phyloP scores from a whole-genome alignment of 2,888 invertebrate genomes.

The Tenthredo distinguenda region DNA sequence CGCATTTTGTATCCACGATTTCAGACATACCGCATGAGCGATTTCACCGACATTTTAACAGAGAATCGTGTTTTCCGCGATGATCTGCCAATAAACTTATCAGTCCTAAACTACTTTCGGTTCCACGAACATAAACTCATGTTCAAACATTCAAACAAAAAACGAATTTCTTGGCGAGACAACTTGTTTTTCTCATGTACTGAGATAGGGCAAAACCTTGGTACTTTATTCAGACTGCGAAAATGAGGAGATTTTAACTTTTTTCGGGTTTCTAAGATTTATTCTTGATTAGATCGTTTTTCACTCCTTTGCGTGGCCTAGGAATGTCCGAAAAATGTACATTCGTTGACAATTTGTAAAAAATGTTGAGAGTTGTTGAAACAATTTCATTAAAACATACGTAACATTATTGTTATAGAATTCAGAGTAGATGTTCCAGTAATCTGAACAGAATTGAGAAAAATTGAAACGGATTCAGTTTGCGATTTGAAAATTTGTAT shows the following conservation, averaged over 20 bases:
- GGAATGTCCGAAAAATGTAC: not conserved
- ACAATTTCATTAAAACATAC: not conserved
- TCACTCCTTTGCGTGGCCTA: not conserved
- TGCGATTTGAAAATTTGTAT: not conserved
- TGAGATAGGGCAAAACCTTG: too few species aligned
- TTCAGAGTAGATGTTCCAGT: not conserved
- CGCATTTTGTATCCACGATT: too few species aligned
- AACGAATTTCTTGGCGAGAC: too few species aligned
- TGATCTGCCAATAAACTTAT: too few species aligned
- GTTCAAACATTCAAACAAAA: too few species aligned
- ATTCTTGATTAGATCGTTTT: not conserved
- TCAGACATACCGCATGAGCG: too few species aligned
- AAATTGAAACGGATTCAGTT: not conserved
- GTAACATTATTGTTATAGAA: not conserved
- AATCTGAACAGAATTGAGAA: not conserved
- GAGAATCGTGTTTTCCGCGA: too few species aligned
- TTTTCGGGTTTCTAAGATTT: not conserved
- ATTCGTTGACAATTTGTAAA: not conserved
- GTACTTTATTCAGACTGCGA: too few species aligned
- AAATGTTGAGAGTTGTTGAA: not conserved
- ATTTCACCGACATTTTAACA: too few species aligned
- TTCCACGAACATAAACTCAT: too few species aligned
- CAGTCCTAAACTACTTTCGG: too few species aligned
- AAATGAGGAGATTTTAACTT: not conserved
- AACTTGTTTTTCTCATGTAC: too few species aligned